These are phyloP conservation scores for Stichopus chloronotus DNA, from an alignment of 35 echinoderm and acorn worm genomes.

Conservation along the genomic window DNA sequence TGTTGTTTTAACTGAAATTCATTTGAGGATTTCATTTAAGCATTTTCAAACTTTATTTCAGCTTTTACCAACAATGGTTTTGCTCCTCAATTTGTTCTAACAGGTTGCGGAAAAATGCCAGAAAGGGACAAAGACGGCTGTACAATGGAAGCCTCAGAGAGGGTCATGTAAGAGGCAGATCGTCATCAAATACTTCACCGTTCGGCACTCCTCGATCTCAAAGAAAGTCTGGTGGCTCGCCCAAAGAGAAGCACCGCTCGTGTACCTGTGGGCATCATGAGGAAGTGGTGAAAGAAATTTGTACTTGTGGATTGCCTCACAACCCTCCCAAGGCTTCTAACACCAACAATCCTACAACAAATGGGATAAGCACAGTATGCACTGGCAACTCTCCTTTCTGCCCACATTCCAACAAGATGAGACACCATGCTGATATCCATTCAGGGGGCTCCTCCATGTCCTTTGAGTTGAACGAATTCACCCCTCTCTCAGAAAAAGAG, in stretches of 20 bases:
- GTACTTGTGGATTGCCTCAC: constrained; percentile 58
- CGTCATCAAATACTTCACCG: background rate
- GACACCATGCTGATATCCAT: constrained; percentile 54
- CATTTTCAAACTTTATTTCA: no score
- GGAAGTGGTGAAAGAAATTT: constrained; percentile 50
- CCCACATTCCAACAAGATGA: constrained; percentile 78
- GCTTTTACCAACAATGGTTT: no score
- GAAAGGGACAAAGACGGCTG: constrained; percentile 51
- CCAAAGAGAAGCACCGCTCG: constrained; percentile 64
- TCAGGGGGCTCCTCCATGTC: background rate
- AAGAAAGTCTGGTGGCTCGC: constrained; percentile 43
- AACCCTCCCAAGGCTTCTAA: constrained; percentile 39
- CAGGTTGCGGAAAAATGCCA: constrained; percentile 66
- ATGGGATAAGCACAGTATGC: constrained; percentile 53
- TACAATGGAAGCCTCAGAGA: constrained; percentile 57
- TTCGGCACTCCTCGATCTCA: constrained; percentile 20
- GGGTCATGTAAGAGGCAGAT: constrained; percentile 44
- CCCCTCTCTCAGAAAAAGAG: background rate
- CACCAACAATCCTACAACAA: background rate
- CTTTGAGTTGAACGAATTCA: constrained; percentile 17
- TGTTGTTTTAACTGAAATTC: no score
- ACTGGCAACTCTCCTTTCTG: constrained; percentile 81
- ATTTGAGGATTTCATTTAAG: no score
- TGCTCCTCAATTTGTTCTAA: background rate
- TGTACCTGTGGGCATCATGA: constrained; percentile 47